Base-by-base conservation (phyloP, 2,888 invertebrate species). In the Hydraecia micacea region DNA sequence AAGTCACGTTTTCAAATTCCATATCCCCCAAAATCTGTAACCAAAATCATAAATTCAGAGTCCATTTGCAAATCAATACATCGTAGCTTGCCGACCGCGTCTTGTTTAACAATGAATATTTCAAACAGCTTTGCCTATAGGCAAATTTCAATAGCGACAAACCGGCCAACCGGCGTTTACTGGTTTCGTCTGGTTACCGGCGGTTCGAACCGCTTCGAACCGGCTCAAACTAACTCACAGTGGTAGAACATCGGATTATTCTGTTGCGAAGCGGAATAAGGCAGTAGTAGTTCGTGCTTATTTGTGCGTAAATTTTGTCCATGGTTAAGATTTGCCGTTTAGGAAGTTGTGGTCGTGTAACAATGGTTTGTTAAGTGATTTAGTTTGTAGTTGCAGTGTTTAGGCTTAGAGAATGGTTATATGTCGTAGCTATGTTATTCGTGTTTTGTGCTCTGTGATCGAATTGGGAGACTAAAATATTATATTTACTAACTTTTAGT, bases 51-150 rank as follows among this genome's bases (percentile, higher is more conserved):
- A 77, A 80, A 83, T 83, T 74, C 79, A 68, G 60, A 52, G 76
- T 77, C 80, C 76, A 79, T 86, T 88, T 85, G 79, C 77, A 79
- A 86, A 86, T 81, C 81, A 85, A 79, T 83, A 81, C 79, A 76
- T 32, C 65, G 73, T 75, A 58, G 79, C 77, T 72, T 69, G 67
- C 68, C 58, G 68, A 67, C 72, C 32, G 62, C 75, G 73, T 75
- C 83, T 85, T 88, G 88, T 86, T 85, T 82, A 73, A 80, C 86
- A 75, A 88, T 88, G 88, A 88, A 88, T 89, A 88, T 88, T 88
- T 88, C 72, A 88, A 85, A 80, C 88, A 81, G 84, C 55, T 84
- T 83, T 78, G 88, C 85, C 89, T 79, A 89, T 86, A 52, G 86
- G 77, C 73, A 55, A 80, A 84, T 79, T 88, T 88, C 88, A 84